Conservation (phyloP, 2,797 vertebrate species). For the Scyliorhinus canicula region DNA sequence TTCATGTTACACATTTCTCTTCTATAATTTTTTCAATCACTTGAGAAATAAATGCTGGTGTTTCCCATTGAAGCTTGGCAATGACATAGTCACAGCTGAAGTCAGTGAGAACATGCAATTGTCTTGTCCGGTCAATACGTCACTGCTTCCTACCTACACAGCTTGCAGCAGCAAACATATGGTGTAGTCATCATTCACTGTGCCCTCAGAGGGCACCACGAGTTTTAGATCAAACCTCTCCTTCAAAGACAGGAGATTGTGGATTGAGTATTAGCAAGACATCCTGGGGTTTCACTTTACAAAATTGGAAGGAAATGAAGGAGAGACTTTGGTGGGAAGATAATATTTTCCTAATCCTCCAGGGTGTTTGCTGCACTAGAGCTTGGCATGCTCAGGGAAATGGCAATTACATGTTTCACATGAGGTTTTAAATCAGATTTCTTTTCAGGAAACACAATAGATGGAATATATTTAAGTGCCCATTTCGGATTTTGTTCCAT, state of each 20-base stretch:
- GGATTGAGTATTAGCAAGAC: background rate
- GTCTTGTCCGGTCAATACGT: background rate
- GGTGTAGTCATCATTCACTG: background rate
- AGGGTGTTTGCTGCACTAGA: background rate
- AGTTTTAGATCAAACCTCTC: background rate
- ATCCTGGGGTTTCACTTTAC: background rate
- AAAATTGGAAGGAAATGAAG: conserved; percentile 19
- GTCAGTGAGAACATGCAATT: background rate
- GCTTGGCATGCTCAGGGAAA: background rate
- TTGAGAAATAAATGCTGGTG: background rate
- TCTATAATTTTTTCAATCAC: background rate
- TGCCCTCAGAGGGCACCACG: background rate
- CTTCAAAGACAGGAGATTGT: background rate
- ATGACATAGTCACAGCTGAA: background rate
- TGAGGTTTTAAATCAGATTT: background rate
- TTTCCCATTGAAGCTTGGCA: conserved; percentile 9
- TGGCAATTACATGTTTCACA: background rate
- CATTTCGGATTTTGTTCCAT: background rate
- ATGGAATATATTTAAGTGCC: background rate
- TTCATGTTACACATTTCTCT: background rate
- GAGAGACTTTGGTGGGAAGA: background rate
- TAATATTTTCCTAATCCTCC: background rate
- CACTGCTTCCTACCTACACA: background rate
- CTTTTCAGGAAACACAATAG: background rate
- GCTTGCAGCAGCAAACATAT: background rate